These are phyloP conservation scores for Gymnorhina tibicen DNA, from an alignment of 2,113 vertebrate species.

Conservation along the genomic window DNA sequence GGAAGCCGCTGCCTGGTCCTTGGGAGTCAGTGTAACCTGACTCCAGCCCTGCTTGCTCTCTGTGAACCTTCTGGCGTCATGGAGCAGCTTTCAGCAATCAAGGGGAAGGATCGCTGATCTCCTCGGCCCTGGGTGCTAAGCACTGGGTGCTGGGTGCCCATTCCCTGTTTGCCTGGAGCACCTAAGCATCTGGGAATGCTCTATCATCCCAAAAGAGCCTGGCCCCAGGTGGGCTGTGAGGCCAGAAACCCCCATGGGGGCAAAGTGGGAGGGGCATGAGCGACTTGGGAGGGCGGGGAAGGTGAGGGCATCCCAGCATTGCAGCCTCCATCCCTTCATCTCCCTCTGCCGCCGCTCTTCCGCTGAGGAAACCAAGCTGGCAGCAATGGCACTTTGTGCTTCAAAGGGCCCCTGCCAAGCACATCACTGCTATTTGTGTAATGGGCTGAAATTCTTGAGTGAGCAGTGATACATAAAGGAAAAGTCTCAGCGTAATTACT, in stretches of 20 bases:
- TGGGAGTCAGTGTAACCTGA: neutral
- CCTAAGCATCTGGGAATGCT: neutral
- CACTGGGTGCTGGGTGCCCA: neutral
- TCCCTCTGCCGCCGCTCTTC: rapidly evolving
- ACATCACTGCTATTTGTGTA: neutral
- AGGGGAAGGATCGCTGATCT: neutral
- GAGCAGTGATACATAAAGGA: neutral
- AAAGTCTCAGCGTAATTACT: neutral
- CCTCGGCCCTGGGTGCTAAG: neutral
- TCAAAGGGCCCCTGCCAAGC: neutral
- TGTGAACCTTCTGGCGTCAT: neutral
- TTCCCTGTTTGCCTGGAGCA: neutral
- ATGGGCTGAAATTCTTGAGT: neutral
- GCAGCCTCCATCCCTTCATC: neutral
- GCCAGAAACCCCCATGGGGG: rapidly evolving
- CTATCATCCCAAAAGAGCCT: neutral
- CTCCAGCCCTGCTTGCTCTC: neutral
- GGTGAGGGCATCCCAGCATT: neutral
- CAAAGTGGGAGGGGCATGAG: neutral
- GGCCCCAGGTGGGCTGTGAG: neutral
- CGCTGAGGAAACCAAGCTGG: neutral
- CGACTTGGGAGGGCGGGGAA: rapidly evolving
- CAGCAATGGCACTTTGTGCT: neutral
- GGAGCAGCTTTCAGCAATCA: neutral
- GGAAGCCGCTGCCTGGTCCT: neutral